Percentiles rank a stretch among this genome's conserved stretches.
Conservation (phyloP, 2,113 vertebrate genomes). For the Tauraco erythrolophus region DNA sequence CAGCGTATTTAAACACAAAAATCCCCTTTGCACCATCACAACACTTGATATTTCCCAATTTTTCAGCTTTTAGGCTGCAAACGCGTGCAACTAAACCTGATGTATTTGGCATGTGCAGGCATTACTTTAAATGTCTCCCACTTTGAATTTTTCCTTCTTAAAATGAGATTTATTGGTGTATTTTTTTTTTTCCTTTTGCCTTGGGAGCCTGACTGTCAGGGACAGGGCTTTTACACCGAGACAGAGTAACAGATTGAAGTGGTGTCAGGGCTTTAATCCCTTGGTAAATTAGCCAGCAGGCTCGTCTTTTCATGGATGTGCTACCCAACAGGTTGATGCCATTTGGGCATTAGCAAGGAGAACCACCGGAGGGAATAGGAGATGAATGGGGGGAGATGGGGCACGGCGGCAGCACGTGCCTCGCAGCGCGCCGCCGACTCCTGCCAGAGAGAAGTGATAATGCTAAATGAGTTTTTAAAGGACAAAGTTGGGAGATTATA, state of each 20-base stretch:
- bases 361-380: conserved; percentile 77
- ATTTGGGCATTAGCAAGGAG: conserved; percentile 78
- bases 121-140: conserved; percentile 53
- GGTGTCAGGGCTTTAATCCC: conserved; percentile 88
- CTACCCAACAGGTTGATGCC: conserved; percentile 79
- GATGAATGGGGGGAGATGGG: conserved; percentile 59
- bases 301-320: conserved; percentile 79
- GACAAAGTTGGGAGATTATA: conserved; percentile 3
- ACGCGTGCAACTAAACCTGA: not conserved
- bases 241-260: conserved; percentile 84
- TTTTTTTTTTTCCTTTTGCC: not conserved
- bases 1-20: not conserved
- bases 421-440: not conserved
- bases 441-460: not conserved
- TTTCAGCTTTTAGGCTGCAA: not conserved
- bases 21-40: no score
- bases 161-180: conserved; percentile 41
- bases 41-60: rapidly evolving
- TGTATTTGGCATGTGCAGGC: not conserved
- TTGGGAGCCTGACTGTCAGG: conserved; percentile 52
- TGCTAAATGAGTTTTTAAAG: conserved; percentile 18
- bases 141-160: conserved; percentile 75
- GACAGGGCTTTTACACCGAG: conserved; percentile 72
- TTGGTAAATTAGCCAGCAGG: conserved; percentile 87
- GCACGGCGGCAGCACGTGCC: conserved; percentile 1